Evolutionary conservation across 2,113 vertebrate genomes (phyloP).

Genomic region (Pseudonaja textilis): DNA sequence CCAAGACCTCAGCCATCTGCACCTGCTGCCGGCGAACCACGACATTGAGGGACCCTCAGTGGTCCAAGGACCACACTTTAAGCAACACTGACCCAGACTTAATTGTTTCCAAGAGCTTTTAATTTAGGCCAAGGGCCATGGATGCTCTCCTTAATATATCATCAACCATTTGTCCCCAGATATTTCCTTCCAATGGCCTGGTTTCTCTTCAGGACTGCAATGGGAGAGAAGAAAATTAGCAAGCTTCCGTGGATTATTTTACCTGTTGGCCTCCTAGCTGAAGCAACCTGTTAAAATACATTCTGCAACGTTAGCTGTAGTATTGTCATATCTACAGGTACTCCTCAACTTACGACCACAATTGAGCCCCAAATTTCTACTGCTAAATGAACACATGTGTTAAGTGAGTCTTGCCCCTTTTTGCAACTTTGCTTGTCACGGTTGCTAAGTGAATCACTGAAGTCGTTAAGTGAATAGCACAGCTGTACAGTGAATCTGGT

Average conservation of each 20-base stretch:
- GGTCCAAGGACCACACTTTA: not conserved
- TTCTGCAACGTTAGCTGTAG: not conserved
- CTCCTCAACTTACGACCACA: too few relatives aligned
- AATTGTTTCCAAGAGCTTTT: not conserved
- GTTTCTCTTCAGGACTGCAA: not conserved
- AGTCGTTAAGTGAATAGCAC: too few relatives aligned
- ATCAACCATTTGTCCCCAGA: not conserved
- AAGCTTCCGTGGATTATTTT: not conserved
- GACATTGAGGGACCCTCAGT: not conserved
- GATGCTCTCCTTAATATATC: not conserved
- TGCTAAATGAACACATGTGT: too few relatives aligned
- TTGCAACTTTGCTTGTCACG: too few relatives aligned
- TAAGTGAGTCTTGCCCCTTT: too few relatives aligned
- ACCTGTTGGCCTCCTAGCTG: not conserved
- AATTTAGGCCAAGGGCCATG: not conserved
- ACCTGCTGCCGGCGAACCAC: too few relatives aligned
- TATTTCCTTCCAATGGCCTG: not conserved
- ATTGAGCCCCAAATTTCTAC: too few relatives aligned
- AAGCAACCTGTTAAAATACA: not conserved
- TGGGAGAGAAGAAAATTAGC: not conserved
- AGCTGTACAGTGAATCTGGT: too few relatives aligned
- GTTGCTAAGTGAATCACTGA: too few relatives aligned
- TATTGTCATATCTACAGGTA: not conserved
- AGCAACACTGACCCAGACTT: not conserved
- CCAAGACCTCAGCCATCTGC: too few relatives aligned